These are phyloP conservation scores for Metridium senile DNA, from an alignment of 92 coral and sea anemone species.

Conservation along the genomic window DNA sequence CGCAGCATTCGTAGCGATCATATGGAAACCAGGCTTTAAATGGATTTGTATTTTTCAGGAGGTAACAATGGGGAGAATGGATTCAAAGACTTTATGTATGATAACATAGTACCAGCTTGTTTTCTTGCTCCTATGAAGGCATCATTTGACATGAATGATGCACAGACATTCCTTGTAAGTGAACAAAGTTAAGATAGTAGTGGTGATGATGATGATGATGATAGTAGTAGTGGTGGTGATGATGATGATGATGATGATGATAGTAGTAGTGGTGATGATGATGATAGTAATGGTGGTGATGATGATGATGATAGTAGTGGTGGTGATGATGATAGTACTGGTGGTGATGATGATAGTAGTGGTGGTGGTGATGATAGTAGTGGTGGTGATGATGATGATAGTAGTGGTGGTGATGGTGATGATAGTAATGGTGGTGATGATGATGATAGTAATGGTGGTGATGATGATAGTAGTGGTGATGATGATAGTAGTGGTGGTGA, in stretches of 20 bases:
- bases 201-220: not conserved
- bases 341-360: not conserved
- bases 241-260: not conserved
- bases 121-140: conserved; percentile 91
- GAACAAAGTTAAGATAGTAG: not conserved
- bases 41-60: too few species aligned
- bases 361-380: not conserved
- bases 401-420: too few species aligned
- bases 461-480: too few species aligned
- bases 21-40: too few species aligned
- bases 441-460: too few species aligned
- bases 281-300: not conserved
- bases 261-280: not conserved
- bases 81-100: conserved; percentile 87
- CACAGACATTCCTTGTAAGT: conserved; percentile 90
- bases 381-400: not conserved
- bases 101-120: conserved; percentile 87
- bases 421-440: too few species aligned
- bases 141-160: conserved; percentile 87
- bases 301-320: not conserved
- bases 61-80: conserved; percentile 78
- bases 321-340: not conserved
- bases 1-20: too few species aligned
- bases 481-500: too few species aligned
- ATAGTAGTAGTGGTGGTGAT: not conserved